Evolutionary conservation across 2,113 vertebrate species (phyloP).

Genomic region (Lepidothrix coronata): DNA sequence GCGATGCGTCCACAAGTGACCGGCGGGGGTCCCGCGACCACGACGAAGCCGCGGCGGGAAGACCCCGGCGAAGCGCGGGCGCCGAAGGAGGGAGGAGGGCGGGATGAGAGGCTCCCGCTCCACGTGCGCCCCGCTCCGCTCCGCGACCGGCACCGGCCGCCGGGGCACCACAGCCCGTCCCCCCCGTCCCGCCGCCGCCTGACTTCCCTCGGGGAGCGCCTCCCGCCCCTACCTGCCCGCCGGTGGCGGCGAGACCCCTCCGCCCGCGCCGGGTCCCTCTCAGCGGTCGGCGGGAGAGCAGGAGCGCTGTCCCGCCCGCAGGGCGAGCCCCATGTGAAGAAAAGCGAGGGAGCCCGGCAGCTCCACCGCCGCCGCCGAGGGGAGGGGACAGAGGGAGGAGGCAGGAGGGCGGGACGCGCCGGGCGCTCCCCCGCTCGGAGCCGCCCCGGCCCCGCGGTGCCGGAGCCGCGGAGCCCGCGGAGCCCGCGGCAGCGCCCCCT

Average conservation of each 20-base stretch:
- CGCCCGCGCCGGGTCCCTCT: background rate
- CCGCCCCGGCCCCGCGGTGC: conserved; percentile 19
- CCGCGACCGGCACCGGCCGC: background rate
- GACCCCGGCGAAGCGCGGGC: background rate
- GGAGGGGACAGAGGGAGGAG: background rate
- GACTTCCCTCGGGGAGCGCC: background rate
- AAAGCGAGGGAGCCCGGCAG: background rate
- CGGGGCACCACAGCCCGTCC: background rate
- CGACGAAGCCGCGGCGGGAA: background rate
- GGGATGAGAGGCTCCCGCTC: background rate
- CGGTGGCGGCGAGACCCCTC: background rate
- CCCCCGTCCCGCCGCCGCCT: background rate
- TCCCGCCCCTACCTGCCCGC: background rate
- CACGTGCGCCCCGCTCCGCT: background rate
- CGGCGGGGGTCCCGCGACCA: background rate
- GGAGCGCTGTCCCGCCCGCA: conserved; percentile 20
- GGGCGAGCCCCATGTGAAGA: conserved; percentile 59
- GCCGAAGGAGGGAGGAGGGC: background rate
- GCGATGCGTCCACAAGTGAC: too few relatives aligned
- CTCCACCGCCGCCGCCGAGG: background rate
- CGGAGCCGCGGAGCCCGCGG: background rate
- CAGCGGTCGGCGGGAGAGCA: background rate
- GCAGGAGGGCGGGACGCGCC: background rate
- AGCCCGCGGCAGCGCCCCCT: conserved; percentile 65
- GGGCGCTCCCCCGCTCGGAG: conserved; percentile 38